Base-by-base conservation (phyloP, 2,888 invertebrate genomes). In the Pterobdella sp. region DNA sequence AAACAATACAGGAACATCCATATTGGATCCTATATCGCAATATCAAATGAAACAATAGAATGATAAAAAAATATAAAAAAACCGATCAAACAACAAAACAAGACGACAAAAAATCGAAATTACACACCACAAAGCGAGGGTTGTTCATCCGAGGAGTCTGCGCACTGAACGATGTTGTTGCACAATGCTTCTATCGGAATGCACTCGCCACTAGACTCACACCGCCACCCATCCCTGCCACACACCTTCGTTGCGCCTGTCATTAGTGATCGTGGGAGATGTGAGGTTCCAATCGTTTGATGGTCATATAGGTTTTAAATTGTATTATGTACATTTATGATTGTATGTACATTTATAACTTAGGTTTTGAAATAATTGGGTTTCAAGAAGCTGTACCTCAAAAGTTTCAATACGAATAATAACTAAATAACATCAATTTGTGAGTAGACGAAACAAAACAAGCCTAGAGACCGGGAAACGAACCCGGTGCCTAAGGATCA, bases 181-280 rank as follows among this genome's bases (percentile, higher is more conserved):
- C 82, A 82, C 3, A 73, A n/a, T 77, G 79, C 79, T 2, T 75
- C 67, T 36, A 75, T 75, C 0, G 80, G 79, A 31, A 82, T 79
- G 65, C 77, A 77, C 34, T 49, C 52, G 29, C 70, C 67, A 37
- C 69, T 60, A 22, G n/a, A 26, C 34, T 22, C 22, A 60, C 75
- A 75, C 32, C n/a, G 34, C 32, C 32, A 69, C 31, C 52, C 69
- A 37, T 69, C 18, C 1, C 3, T 14, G 2, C 29, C 1, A 29
- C 69, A 69, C 52, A 49, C 2, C 32, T 69, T 69, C 31, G 2
- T 14, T n/a, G 69, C 3, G 34, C 69, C 69, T 69, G 69, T 0
- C 31, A 26, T 22, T 22, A 26, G 4, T 42, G 49, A 14, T 42
- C 22, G 49, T 42, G 49, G 49, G 7, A 4, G 29, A 3, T n/a